Evolutionary conservation across 2,888 invertebrate genomes (phyloP), one percentile per base, ranked within the genome.

Genomic region (Octonoba sinensis): DNA sequence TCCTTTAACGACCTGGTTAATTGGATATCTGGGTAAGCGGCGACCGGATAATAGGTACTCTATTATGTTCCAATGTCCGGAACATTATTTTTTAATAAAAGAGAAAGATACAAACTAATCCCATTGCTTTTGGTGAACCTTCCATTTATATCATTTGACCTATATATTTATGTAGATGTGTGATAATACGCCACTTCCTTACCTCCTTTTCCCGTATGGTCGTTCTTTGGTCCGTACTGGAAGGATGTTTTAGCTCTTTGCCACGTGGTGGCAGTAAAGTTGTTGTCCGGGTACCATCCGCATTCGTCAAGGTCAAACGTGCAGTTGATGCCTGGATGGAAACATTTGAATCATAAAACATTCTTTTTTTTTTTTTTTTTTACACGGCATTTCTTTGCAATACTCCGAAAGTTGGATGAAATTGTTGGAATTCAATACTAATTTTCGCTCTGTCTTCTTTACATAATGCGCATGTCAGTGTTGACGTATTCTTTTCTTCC

Each of bases 281-380:
- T 20, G 24, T 83, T 83, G 18, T 84, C 82, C 3, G 79, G 76
- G 36, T 69, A 51, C 84, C 84, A 84, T 24, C 79, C 83, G 44
- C 84, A 84, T 18, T 74, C 66, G 18, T 84, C 76, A 12, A 51
- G n/a, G 27, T 84, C 84, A 51, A 84, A 84, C 15, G 76, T 83
- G 44, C 84, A 84, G 46, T 74, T 78, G 20, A 83, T n/a, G 62
- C 75, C 83, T 83, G 18, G 49, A 54, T 27, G 15, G n/a, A 46
- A 66, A 22, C 12, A 24, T 20, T 6, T 20, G 3, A 27, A 13
- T n/a, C 22, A 60, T 8, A 20, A 24, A 60, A 20, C 11, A 11
- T n/a, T n/a, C n/a, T n/a, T n/a, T 20, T 6, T 11, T 15, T 16
- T 60, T 60, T 36, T 36, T 11, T 3, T n/a, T n/a, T n/a, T 6